Base-by-base conservation (phyloP, 2,888 invertebrate species). In the Heteromurus nitidus region DNA sequence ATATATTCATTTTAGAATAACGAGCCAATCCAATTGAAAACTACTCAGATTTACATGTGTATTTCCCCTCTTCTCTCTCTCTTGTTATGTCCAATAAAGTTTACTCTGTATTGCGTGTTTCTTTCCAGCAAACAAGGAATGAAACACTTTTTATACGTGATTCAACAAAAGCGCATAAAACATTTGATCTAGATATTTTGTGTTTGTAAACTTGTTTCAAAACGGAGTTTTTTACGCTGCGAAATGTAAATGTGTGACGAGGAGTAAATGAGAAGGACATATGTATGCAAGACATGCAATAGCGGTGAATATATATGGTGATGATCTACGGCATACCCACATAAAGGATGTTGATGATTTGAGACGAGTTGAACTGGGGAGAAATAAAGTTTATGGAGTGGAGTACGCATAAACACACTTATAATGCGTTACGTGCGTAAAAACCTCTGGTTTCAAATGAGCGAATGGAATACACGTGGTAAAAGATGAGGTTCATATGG, bases 1-100 rank as follows among this genome's bases (percentile, higher is more conserved):
- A n/a, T n/a, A n/a, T 65, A 75, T 77, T 77, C 24, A 76, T 65
- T 77, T 77, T 42, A 68, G 60, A 30, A 69, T 77, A 77, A 77
- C 77, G 77, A 77, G 77, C 69, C 77, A 77, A 77, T 77, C 77
- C 77, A 77, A 77, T 77, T 77, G 77, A 69, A 42, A 77, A 77
- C 26, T n/a, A 70, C 55, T 68, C 68, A 62, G 13, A 13, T 36
- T 36, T 7, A 36, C 7, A 36, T 9, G 9, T 36, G 7, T 36
- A 13, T 36, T 9, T 13, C 36, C 7, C 13, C 36, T 36, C 13
- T 36, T 9, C 74, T 65, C 36, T 31, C 74, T 42, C 55, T 26
- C 18, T n/a, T n/a, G n/a, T n/a, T n/a, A n/a, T n/a, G n/a, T n/a
- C n/a, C n/a, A n/a, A n/a, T n/a, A n/a, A n/a, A n/a, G n/a, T 31